phyloP scores from a whole-genome alignment of 2,797 vertebrate genomes.

The Galago senegalensis region DNA sequence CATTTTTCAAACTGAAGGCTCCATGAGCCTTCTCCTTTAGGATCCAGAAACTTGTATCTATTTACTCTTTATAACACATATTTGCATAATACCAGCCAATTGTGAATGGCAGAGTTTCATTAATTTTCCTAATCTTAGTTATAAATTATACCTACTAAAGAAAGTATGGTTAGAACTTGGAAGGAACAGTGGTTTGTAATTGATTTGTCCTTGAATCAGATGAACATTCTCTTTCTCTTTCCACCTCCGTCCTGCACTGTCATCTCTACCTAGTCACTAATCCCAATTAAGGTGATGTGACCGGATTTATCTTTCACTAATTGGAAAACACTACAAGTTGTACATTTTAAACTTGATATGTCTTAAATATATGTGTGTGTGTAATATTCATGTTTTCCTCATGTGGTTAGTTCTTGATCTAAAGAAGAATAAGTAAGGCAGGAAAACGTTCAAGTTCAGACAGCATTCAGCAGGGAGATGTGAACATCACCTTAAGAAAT shows the following conservation, averaged over 20 bases:
- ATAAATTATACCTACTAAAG: conserved; percentile 2
- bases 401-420: conserved; percentile 20
- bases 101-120: background rate
- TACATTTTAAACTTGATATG: background rate
- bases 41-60: background rate
- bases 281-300: background rate
- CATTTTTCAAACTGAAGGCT: conserved; percentile 31
- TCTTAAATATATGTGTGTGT: background rate
- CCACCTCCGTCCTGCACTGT: background rate
- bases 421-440: conserved; percentile 2
- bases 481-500: background rate
- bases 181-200: conserved; percentile 7
- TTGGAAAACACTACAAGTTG: background rate
- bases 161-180: conserved; percentile 21
- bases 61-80: background rate
- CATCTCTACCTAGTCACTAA: background rate
- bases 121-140: background rate
- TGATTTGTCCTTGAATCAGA: conserved; percentile 21
- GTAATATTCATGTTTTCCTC: background rate
- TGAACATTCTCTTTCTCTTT: background rate
- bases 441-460: conserved; percentile 51
- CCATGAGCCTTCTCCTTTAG: background rate
- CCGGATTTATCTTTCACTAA: background rate
- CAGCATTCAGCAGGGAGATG: background rate
- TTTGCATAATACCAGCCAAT: background rate